Percentiles rank a stretch among this genome's conserved stretches.
Conservation (phyloP, 2,797 vertebrate genomes). For the Gymnoscopelus braueri region DNA sequence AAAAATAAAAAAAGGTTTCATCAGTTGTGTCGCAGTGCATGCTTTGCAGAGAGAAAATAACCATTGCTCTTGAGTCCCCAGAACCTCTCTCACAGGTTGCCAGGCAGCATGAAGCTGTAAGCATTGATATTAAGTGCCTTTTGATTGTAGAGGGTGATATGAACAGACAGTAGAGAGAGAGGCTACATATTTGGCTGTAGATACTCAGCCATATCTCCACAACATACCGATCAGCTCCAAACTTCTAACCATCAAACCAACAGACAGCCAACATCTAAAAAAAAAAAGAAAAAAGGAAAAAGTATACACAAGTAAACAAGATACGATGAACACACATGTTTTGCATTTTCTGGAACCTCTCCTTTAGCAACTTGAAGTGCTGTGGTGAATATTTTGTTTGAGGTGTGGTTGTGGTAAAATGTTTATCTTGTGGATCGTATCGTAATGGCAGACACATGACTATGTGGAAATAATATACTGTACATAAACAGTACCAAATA, state of each 20-base stretch:
- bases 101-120: constrained; percentile 36
- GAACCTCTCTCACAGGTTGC: constrained; percentile 32
- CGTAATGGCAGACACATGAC: not conserved
- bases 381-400: too few species aligned
- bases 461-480: not conserved
- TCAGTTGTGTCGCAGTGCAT: not conserved
- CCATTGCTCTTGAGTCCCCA: constrained; percentile 26
- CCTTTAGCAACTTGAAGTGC: not conserved
- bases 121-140: constrained; percentile 56
- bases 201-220: constrained; percentile 35
- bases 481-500: too few species aligned
- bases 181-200: not conserved
- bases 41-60: constrained; percentile 14
- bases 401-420: too few species aligned
- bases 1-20: not conserved
- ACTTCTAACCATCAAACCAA: constrained; percentile 28
- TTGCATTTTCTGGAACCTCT: not conserved
- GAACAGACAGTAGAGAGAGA: not conserved
- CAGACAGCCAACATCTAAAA: not conserved
- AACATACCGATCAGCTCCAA: constrained; percentile 51
- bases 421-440: too few species aligned
- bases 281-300: not conserved
- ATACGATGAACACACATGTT: not conserved
- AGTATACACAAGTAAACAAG: not conserved
- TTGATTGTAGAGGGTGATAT: constrained; percentile 64